Conservation (phyloP, 2,888 invertebrate genomes). For the Drepana falcataria region DNA sequence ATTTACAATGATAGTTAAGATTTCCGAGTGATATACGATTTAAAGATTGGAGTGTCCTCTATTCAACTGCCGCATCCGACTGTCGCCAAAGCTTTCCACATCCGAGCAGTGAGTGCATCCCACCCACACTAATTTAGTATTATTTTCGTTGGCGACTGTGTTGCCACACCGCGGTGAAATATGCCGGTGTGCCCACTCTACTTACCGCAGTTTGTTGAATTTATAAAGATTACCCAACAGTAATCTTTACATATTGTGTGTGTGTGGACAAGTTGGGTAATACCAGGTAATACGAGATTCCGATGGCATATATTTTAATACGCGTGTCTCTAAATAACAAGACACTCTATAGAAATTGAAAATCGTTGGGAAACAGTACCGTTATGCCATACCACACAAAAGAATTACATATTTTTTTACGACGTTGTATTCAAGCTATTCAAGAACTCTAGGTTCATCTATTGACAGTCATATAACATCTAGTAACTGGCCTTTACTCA, state of each 20-base stretch:
- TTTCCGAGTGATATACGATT: too few relatives aligned
- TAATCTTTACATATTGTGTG: conserved; percentile 1
- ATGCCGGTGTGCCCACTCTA: conserved; percentile 32
- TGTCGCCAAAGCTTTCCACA: conserved; percentile 5
- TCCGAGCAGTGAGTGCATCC: conserved; percentile 50
- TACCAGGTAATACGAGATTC: neutral
- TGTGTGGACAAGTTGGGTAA: neutral
- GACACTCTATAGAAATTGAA: neutral
- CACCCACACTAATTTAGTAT: conserved; percentile 55
- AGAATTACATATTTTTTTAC: too few relatives aligned
- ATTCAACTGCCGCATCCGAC: neutral
- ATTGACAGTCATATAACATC: too few relatives aligned
- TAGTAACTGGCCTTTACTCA: too few relatives aligned
- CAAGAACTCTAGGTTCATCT: too few relatives aligned
- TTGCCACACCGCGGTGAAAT: conserved; percentile 59
- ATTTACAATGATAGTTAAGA: too few relatives aligned
- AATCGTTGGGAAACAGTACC: neutral
- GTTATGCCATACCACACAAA: neutral
- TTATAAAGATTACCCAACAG: conserved; percentile 40
- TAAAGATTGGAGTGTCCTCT: neutral
- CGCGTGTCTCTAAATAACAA: neutral
- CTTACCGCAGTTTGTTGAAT: conserved; percentile 30
- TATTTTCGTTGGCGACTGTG: conserved; percentile 56
- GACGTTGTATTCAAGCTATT: too few relatives aligned
- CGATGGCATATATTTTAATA: neutral